Evolutionary conservation across 2,888 invertebrate species (phyloP).

Genomic region (Erebia ligea): DNA sequence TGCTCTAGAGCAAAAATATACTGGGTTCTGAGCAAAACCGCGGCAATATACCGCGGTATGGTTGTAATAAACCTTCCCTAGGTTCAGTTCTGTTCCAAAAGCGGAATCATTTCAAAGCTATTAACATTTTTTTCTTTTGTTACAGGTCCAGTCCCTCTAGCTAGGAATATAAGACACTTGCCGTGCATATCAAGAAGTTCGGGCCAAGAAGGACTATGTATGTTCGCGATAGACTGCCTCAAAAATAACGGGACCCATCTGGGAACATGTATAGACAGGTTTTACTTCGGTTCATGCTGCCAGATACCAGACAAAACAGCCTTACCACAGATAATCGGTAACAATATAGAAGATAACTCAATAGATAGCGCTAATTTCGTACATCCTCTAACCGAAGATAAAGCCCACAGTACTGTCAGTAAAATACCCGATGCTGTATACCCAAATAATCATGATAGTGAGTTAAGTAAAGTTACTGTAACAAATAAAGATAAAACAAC

Average conservation of each 20-base stretch:
- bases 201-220: slow-evolving; percentile 92
- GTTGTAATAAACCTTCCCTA: no score
- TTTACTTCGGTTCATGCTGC: slow-evolving; percentile 97
- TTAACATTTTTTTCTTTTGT: slow-evolving; percentile 49
- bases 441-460: slow-evolving; percentile 34
- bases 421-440: slow-evolving; percentile 49
- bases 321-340: slow-evolving; percentile 82
- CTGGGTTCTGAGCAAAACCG: no score
- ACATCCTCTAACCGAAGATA: slow-evolving; percentile 71
- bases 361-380: slow-evolving; percentile 79
- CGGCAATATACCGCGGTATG: no score
- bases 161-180: slow-evolving; percentile 94
- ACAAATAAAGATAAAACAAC: slow-evolving; percentile 44
- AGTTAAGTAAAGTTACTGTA: slow-evolving; percentile 33
- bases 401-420: slow-evolving; percentile 51
- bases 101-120: not conserved
- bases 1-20: no score
- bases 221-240: slow-evolving; percentile 97
- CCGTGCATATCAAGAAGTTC: slow-evolving; percentile 93
- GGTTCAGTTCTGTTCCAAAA: no score
- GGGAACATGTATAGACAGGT: slow-evolving; percentile 96
- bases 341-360: slow-evolving; percentile 85
- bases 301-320: slow-evolving; percentile 85
- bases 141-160: slow-evolving; percentile 87
- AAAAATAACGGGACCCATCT: slow-evolving; percentile 95